These are phyloP conservation scores for Pogonocichla stellata DNA, from an alignment of 2,113 vertebrate genomes.

Conservation along the genomic window DNA sequence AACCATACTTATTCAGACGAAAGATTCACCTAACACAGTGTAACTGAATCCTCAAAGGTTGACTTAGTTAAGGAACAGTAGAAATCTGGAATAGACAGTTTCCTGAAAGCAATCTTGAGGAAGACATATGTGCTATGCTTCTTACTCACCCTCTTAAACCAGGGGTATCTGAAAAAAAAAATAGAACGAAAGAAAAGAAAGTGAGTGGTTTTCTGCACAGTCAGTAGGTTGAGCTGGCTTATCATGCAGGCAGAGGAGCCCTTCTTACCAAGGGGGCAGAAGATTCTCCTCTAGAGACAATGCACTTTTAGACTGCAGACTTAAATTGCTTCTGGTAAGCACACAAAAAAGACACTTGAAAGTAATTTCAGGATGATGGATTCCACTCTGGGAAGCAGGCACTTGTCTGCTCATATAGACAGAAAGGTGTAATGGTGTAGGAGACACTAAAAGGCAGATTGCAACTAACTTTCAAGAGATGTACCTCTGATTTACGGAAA, in stretches of 20 bases:
- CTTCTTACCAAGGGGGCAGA: neutral
- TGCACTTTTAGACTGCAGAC: neutral
- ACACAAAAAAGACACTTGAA: neutral
- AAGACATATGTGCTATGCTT: neutral
- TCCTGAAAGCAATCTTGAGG: neutral
- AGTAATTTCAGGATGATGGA: neutral
- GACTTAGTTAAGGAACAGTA: neutral
- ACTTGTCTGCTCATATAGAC: neutral
- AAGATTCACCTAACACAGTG: neutral
- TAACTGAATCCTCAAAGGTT: neutral
- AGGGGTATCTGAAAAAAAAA: neutral
- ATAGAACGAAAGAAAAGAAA: neutral
- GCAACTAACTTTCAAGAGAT: neutral
- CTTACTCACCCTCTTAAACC: neutral
- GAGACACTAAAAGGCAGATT: neutral
- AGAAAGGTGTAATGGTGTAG: neutral
- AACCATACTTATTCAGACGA: neutral
- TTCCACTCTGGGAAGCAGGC: neutral
- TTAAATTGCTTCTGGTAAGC: neutral
- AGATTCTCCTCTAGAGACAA: neutral
- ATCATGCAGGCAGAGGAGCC: neutral
- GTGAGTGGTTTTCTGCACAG: neutral
- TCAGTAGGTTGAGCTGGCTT: neutral
- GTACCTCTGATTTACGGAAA: neutral
- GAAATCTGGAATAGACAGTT: neutral